Evolutionary conservation across 2,113 vertebrate genomes (phyloP).

Genomic region (Microtus ochrogaster): DNA sequence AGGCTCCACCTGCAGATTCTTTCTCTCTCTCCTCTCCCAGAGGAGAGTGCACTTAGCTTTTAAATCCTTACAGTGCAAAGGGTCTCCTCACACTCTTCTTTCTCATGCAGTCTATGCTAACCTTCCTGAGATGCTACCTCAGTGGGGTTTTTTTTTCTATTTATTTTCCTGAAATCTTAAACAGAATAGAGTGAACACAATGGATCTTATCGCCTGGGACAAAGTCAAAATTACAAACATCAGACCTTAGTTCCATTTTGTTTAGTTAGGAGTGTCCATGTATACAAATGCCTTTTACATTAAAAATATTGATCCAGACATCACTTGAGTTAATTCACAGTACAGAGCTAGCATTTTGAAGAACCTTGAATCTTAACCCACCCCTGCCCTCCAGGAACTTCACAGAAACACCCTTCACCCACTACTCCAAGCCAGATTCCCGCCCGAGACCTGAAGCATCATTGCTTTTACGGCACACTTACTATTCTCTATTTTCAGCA

Average conservation of each 20-base stretch:
- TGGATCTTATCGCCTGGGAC: not conserved
- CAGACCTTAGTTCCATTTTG: not conserved
- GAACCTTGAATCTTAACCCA: not conserved
- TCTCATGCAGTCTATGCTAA: not conserved
- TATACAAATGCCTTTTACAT: not conserved
- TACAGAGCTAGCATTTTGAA: not conserved
- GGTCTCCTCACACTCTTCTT: not conserved
- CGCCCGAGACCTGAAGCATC: not conserved
- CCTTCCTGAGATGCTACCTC: not conserved
- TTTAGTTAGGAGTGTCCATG: not conserved
- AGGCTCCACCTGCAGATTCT: not conserved
- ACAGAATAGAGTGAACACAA: not conserved
- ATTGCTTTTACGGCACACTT: not conserved
- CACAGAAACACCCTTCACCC: fast-evolving
- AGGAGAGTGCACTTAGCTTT: not conserved
- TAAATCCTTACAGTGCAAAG: not conserved
- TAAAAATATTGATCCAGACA: not conserved
- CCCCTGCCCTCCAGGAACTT: not conserved
- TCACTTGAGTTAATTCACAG: not conserved
- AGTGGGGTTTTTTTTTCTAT: not conserved
- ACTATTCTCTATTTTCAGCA: not conserved
- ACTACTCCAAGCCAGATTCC: not conserved
- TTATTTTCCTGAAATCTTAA: not conserved
- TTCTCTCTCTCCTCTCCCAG: not conserved
- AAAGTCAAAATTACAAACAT: not conserved